phyloP scores from a whole-genome alignment of 2,113 vertebrate species.

The Chaetodon auriga region DNA sequence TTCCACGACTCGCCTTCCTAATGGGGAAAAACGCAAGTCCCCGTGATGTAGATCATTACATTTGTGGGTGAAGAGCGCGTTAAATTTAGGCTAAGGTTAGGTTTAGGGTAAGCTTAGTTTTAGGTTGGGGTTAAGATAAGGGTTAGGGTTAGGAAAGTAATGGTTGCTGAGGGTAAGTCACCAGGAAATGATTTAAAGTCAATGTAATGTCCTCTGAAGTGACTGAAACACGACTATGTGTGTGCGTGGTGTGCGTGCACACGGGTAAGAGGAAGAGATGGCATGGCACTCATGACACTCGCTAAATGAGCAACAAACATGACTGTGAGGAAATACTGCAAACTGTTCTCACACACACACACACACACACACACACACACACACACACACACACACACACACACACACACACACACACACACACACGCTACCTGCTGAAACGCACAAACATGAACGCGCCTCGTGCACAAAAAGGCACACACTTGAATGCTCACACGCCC shows the following conservation, averaged over 20 bases:
- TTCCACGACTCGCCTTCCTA: too few species aligned
- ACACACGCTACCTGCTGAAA: neutral
- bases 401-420: neutral
- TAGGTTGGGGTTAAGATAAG: too few species aligned
- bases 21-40: too few species aligned
- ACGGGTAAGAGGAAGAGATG: slow-evolving; percentile 6
- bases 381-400: neutral
- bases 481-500: neutral
- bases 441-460: neutral
- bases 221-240: neutral
- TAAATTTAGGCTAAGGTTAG: too few species aligned
- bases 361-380: neutral
- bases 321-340: slow-evolving; percentile 30
- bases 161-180: too few species aligned
- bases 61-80: too few species aligned
- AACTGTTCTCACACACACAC: slow-evolving; percentile 3
- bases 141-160: neutral
- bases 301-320: slow-evolving; percentile 35
- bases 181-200: too few species aligned
- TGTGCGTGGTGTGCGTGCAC: neutral
- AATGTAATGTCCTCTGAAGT: neutral
- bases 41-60: too few species aligned
- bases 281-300: neutral
- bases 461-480: neutral
- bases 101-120: too few species aligned